A percentile compares a stretch with the other conserved stretches of the same genome.
These are phyloP conservation scores for Branchellion lobata DNA, from an alignment of 2,888 invertebrate genomes.

Conservation along the genomic window DNA sequence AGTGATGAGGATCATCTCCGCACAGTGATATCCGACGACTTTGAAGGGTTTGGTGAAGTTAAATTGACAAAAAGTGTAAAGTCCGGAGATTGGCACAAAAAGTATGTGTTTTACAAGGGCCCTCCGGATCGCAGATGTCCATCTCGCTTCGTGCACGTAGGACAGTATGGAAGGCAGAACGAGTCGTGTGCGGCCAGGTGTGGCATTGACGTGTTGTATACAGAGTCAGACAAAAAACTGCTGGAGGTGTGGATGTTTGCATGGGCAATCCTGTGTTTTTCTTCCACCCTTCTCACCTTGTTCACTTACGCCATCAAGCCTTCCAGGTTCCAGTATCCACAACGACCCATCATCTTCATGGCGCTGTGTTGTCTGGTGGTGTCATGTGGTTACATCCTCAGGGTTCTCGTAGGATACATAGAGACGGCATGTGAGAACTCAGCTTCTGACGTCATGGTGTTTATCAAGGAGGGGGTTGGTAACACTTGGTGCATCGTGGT, in stretches of 20 bases:
- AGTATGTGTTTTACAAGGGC: too few species aligned
- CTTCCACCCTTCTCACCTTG: constrained; percentile 62
- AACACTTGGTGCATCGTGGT: constrained; percentile 71
- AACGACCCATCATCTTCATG: constrained; percentile 63
- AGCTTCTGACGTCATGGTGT: constrained; percentile 60
- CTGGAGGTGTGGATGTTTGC: constrained; percentile 76
- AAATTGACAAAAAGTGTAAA: too few species aligned
- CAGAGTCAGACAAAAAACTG: constrained; percentile 70
- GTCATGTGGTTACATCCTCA: constrained; percentile 62
- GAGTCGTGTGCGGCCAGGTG: constrained; percentile 64
- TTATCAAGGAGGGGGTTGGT: constrained; percentile 65
- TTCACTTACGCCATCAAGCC: constrained; percentile 62
- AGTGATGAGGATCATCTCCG: constrained; percentile 39
- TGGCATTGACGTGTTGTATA: constrained; percentile 72
- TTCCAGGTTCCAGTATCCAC: constrained; percentile 63
- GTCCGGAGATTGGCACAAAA: too few species aligned
- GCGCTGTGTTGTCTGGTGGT: constrained; percentile 62
- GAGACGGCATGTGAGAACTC: constrained; percentile 67
- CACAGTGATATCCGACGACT: constrained; percentile 45
- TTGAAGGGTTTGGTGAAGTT: background rate
- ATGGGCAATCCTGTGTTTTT: constrained; percentile 75
- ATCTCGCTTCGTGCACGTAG: constrained; percentile 53
- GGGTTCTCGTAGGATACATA: constrained; percentile 58
- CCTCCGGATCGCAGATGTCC: constrained; percentile 53
- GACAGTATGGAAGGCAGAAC: constrained; percentile 33